phyloP scores from a whole-genome alignment of 2,113 vertebrate genomes.

The Suncus etruscus region DNA sequence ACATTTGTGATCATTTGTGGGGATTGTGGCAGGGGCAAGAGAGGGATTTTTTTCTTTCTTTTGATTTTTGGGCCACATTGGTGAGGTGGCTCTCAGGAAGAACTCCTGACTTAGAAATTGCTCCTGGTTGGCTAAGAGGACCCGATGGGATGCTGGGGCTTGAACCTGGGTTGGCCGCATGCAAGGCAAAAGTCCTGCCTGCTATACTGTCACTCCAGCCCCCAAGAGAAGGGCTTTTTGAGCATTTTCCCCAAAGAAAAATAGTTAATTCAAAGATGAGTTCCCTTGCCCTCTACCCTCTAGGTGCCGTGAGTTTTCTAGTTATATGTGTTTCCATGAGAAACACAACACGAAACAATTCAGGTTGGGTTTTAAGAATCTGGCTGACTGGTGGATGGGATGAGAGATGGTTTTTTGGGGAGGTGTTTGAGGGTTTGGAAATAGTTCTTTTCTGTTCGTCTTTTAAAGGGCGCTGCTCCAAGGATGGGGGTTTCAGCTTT shows the following conservation, averaged over 20 bases:
- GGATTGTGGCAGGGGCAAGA: not conserved
- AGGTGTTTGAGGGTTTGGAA: not conserved
- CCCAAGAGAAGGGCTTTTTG: too few species aligned
- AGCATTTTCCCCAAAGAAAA: too few species aligned
- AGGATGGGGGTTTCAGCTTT: not conserved
- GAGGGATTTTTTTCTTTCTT: too few species aligned
- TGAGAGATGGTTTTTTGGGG: not conserved
- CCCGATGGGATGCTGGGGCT: too few species aligned
- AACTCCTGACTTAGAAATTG: too few species aligned
- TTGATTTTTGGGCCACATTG: too few species aligned
- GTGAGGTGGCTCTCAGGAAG: too few species aligned
- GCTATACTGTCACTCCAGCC: too few species aligned
- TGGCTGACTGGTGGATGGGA: not conserved
- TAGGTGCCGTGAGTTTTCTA: not conserved
- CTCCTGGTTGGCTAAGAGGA: too few species aligned
- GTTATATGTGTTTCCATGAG: not conserved
- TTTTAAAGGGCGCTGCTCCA: not conserved
- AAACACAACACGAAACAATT: not conserved
- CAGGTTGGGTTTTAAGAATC: not conserved
- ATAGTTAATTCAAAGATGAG: not conserved
- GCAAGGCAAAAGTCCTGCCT: too few species aligned
- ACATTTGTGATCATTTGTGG: conserved; percentile 53
- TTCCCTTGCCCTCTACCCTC: not conserved
- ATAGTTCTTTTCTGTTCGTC: not conserved
- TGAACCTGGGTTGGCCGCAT: too few species aligned